phyloP scores from a whole-genome alignment of 2,113 vertebrate species.

The Micromys minutus region DNA sequence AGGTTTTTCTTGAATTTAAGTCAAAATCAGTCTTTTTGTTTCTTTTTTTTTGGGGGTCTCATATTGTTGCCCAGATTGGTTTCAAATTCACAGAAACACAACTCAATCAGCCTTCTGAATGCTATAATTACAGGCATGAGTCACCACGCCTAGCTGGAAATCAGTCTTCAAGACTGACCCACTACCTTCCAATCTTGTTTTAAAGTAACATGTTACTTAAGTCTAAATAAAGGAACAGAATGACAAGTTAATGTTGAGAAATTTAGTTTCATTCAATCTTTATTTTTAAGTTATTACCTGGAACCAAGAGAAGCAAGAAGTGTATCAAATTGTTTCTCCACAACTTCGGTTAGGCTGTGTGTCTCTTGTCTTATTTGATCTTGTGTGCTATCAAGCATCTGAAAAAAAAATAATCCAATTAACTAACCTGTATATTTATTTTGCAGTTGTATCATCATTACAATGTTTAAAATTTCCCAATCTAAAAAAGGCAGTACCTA shows the following conservation, averaged over 20 bases:
- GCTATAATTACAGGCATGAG: not conserved
- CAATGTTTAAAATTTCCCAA: constrained; percentile 16
- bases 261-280: constrained; percentile 34
- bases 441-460: constrained; percentile 13
- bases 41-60: not conserved
- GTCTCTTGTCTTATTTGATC: constrained; percentile 77
- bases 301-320: constrained; percentile 80
- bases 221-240: constrained; percentile 41
- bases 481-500: too few species aligned
- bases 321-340: constrained; percentile 78
- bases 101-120: not conserved
- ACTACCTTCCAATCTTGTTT: constrained; percentile 14
- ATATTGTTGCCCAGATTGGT: not conserved
- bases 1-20: constrained; percentile 40
- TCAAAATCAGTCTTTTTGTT: not conserved
- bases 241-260: constrained; percentile 47
- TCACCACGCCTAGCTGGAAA: not conserved
- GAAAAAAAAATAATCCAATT: constrained; percentile 53
- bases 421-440: constrained; percentile 49
- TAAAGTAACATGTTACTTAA: constrained; percentile 38
- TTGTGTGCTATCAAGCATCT: constrained; percentile 82
- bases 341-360: constrained; percentile 67
- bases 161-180: not conserved
- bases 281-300: constrained; percentile 80
- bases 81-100: not conserved